Evolutionary conservation across 2,797 vertebrate genomes (phyloP).

Genomic region (Sebastes iracundus): DNA sequence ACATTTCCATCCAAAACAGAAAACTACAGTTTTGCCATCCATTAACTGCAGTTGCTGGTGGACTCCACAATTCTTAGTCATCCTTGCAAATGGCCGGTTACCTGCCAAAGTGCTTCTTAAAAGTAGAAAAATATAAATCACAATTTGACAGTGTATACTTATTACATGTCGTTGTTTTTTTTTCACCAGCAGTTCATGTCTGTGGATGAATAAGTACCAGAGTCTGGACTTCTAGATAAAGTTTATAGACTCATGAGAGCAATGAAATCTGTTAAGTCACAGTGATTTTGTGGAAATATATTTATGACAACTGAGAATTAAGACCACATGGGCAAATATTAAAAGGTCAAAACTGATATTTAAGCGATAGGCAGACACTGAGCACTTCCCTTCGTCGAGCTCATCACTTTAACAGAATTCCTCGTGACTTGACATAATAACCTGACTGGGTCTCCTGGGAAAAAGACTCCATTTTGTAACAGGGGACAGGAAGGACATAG

Average conservation of each 20-base stretch:
- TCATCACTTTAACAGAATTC: neutral
- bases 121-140: neutral
- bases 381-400: neutral
- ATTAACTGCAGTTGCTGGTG: neutral
- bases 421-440: constrained; percentile 3
- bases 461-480: constrained; percentile 37
- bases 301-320: neutral
- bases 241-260: neutral
- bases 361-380: neutral
- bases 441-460: neutral
- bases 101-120: neutral
- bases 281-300: neutral
- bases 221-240: neutral
- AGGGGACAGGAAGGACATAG: constrained; percentile 6
- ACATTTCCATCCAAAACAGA: neutral
- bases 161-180: neutral
- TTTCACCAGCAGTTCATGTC: neutral
- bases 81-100: neutral
- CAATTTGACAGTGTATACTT: neutral
- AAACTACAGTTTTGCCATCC: neutral
- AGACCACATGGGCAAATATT: neutral
- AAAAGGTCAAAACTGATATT: neutral
- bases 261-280: neutral
- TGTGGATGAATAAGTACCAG: neutral
- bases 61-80: neutral